phyloP scores from a whole-genome alignment of 2,113 vertebrate genomes.

The Hydrolagus affinis region DNA sequence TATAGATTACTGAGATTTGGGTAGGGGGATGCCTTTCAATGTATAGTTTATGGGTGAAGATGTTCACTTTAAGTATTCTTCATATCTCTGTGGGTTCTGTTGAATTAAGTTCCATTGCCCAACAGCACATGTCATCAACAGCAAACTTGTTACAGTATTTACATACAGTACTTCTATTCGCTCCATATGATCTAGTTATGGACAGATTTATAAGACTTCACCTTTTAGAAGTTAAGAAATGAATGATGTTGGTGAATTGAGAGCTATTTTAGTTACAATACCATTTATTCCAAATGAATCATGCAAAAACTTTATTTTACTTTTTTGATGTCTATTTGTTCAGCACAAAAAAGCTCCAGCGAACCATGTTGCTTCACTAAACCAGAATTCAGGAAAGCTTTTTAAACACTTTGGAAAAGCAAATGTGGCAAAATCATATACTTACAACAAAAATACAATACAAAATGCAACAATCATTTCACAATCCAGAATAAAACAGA shows the following conservation, averaged over 20 bases:
- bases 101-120: background rate
- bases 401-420: constrained; percentile 66
- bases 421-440: constrained; percentile 65
- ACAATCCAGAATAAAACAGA: constrained; percentile 50
- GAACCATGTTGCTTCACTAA: constrained; percentile 59
- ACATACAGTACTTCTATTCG: background rate
- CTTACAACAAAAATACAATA: constrained; percentile 78
- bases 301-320: constrained; percentile 75
- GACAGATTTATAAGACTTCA: background rate
- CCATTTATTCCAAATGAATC: constrained; percentile 57
- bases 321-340: constrained; percentile 64
- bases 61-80: background rate
- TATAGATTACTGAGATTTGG: background rate
- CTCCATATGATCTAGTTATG: background rate
- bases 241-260: constrained; percentile 18
- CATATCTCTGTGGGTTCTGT: background rate
- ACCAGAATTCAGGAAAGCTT: constrained; percentile 58
- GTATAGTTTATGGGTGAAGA: constrained; percentile 2
- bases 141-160: background rate
- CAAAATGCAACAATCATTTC: constrained; percentile 63
- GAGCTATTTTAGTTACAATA: constrained; percentile 39
- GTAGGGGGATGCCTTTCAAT: background rate
- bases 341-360: constrained; percentile 52
- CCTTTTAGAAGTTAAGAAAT: constrained; percentile 20
- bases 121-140: constrained; percentile 5